Evolutionary conservation across 2,888 invertebrate species (phyloP).

Genomic region (Drosophila nr. perissopoda): DNA sequence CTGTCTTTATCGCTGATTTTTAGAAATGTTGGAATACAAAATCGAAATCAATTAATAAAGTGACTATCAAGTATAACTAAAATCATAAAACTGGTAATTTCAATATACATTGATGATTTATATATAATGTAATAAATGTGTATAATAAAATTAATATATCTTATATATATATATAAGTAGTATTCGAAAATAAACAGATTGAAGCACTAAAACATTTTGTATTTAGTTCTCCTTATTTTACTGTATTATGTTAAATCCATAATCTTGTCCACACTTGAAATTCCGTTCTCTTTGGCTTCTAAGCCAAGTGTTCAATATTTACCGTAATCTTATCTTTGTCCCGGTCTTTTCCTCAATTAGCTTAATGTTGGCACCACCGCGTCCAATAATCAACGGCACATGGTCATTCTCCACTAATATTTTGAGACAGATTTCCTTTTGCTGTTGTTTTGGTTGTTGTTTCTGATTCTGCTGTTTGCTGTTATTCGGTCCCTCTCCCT

Average conservation of each 20-base stretch:
- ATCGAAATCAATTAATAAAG: neutral
- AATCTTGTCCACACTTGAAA: neutral
- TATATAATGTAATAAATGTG: neutral
- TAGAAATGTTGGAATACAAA: neutral
- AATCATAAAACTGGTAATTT: neutral
- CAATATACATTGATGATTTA: neutral
- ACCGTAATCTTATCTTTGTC: conserved; percentile 87
- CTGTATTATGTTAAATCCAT: neutral
- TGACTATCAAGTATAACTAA: neutral
- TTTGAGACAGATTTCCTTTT: conserved; percentile 86
- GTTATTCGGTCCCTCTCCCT: conserved; percentile 7
- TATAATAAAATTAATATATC: neutral
- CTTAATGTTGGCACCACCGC: conserved; percentile 91
- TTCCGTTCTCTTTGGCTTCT: neutral
- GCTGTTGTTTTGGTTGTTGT: conserved; percentile 46
- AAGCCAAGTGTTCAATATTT: conserved; percentile 41
- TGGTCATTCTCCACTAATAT: conserved; percentile 88
- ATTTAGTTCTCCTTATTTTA: neutral
- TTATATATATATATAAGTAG: neutral
- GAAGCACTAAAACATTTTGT: neutral
- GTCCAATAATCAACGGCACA: conserved; percentile 89
- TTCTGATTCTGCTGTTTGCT: conserved; percentile 5
- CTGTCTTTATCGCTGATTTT: conserved; percentile 86
- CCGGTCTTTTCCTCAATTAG: conserved; percentile 90
- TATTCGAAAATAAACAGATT: neutral